phyloP scores from a whole-genome alignment of 2,888 invertebrate genomes.

The Anarsia innoxiella region DNA sequence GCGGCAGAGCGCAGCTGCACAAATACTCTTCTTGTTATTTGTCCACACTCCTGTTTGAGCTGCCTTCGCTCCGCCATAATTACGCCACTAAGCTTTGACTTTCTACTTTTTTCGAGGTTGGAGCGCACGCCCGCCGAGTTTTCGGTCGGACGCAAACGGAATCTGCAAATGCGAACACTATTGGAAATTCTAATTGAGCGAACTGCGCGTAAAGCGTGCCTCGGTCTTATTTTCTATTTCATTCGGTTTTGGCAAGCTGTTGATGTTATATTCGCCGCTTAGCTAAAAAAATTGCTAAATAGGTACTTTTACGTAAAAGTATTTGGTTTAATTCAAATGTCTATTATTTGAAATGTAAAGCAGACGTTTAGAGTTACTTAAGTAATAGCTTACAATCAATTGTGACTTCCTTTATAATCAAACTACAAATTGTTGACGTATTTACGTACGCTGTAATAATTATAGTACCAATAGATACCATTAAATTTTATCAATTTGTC shows the following conservation, averaged over 20 bases:
- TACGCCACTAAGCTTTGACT: slow-evolving; percentile 53
- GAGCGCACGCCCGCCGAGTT: slow-evolving; percentile 30
- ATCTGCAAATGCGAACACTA: slow-evolving; percentile 38
- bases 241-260: slow-evolving; percentile 23
- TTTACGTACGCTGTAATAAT: no score
- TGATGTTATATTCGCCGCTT: slow-evolving; percentile 35
- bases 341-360: no score
- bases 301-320: no score
- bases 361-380: no score
- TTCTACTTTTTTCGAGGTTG: slow-evolving; percentile 38
- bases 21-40: slow-evolving; percentile 61
- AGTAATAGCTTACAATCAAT: no score
- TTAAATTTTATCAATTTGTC: no score
- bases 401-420: no score
- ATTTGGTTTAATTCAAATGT: no score
- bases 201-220: slow-evolving; percentile 25
- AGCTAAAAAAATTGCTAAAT: no score
- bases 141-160: slow-evolving; percentile 38
- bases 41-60: slow-evolving; percentile 52
- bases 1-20: slow-evolving; percentile 49
- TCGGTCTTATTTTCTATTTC: slow-evolving; percentile 21
- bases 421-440: no score
- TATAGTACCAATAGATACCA: no score
- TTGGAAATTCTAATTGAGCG: slow-evolving; percentile 44
- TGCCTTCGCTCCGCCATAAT: slow-evolving; percentile 47